Evolutionary conservation across 2,113 vertebrate genomes (phyloP), one percentile per base, ranked within the genome.

Genomic region (Proterorhinus semilunaris): DNA sequence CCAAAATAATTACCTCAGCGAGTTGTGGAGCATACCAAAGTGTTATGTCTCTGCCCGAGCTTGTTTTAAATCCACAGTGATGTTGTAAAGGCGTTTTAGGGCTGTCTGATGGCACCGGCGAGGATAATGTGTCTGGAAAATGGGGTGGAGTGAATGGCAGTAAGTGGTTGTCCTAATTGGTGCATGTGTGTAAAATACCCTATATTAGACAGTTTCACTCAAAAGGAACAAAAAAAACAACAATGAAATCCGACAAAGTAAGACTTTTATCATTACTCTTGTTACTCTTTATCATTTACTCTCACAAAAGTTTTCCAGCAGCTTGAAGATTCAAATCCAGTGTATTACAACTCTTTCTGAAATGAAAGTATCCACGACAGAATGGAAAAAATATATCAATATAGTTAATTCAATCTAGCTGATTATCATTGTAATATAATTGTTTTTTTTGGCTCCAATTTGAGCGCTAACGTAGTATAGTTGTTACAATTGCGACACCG

Each of bases 71-170:
- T 62, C 72, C 71, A 72, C 47, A 17, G 55, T 46, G 53, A 49
- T 45, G 50, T 74, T 4, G 45, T 84, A 53, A 86, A 55, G 77
- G 72, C 66, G 46, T 82, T 87, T 65, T 74, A 83, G 79, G 76
- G 8, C 61, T 63, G 62, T 68, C 42, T 49, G 65, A 88, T 82
- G 73, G 84, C 75, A 87, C 73, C 11, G 79, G 59, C 27, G 42
- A 58, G 74, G 74, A 90, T 89, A 86, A 88, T 55, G 68, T 62
- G 83, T 83, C 84, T 86, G 81, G 84, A 87, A 85, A 74, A 81
- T n/a, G 13, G 76, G 83, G 78, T 74, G 82, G 80, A 76, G 82
- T 75, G 54, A 81, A 46, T 42, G 6, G 10, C 44, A 74, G 63
- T 61, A 61, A 80, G 66, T 51, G 70, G 42, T 65, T 72, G 70